Percentiles rank a stretch among this genome's conserved stretches.
Evolutionary conservation across 2,113 vertebrate genomes (phyloP).

Genomic region (Melanocharis versteri): DNA sequence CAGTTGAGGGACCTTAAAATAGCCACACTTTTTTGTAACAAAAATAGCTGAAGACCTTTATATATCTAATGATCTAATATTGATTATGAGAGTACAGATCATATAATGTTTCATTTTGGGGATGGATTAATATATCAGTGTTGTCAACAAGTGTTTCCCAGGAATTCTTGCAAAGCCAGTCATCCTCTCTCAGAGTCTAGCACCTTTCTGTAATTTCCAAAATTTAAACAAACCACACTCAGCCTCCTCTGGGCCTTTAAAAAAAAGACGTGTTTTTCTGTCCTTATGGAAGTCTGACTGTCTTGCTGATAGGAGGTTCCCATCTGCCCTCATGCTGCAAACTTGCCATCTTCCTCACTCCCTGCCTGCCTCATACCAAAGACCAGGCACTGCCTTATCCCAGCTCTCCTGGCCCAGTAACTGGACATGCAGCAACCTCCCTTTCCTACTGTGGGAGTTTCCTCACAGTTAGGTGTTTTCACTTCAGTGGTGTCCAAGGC

Average conservation of each 20-base stretch:
- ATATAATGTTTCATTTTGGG: background rate
- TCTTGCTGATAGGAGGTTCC: background rate
- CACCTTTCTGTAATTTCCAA: background rate
- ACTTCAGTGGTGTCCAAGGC: background rate
- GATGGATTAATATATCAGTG: background rate
- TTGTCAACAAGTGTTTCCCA: background rate
- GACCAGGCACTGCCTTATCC: too few species aligned
- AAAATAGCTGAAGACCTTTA: background rate
- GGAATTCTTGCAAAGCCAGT: background rate
- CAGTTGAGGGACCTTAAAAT: background rate
- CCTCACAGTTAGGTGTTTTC: background rate
- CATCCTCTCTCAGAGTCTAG: background rate
- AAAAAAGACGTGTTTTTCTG: background rate
- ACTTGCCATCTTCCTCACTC: background rate
- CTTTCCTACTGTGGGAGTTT: background rate
- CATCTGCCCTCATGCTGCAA: accelerated
- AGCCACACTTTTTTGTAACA: background rate
- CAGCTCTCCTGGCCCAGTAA: background rate
- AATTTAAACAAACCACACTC: background rate
- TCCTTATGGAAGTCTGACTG: background rate
- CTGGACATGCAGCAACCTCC: background rate
- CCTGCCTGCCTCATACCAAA: background rate
- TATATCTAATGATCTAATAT: background rate
- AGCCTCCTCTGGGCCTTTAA: background rate
- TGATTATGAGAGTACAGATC: background rate